Conservation (phyloP, 2,797 vertebrate species). For the Lepilemur septentrionalis region DNA sequence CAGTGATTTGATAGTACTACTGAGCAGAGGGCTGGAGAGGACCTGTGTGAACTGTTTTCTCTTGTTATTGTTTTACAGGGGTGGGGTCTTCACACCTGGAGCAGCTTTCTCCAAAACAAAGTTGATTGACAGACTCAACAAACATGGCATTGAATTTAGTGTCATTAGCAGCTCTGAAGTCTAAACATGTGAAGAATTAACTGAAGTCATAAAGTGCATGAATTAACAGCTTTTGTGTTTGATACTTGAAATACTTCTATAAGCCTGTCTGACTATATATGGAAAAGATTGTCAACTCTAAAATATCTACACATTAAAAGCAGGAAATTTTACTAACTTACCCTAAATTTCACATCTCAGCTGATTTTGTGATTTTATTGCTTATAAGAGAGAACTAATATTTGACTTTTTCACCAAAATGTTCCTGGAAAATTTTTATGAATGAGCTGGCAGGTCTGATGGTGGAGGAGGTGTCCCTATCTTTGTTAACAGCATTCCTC, state of each 20-base stretch:
- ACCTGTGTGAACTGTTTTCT: neutral
- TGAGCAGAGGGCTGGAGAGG: neutral
- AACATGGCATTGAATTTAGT: slow-evolving; percentile 93
- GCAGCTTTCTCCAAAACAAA: slow-evolving; percentile 94
- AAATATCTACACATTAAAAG: slow-evolving; percentile 67
- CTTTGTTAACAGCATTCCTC: neutral
- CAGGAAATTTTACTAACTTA: slow-evolving; percentile 58
- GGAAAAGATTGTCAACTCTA: slow-evolving; percentile 43
- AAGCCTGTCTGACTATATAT: slow-evolving; percentile 37
- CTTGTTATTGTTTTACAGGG: slow-evolving; percentile 84
- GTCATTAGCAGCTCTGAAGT: slow-evolving; percentile 89
- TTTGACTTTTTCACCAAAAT: slow-evolving; percentile 40
- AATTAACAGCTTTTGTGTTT: slow-evolving; percentile 71
- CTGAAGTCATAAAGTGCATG: neutral
- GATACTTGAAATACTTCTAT: slow-evolving; percentile 68
- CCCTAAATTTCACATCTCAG: slow-evolving; percentile 46
- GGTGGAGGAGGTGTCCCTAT: neutral
- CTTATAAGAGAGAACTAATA: slow-evolving; percentile 42
- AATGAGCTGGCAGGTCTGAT: neutral
- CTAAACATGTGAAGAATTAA: slow-evolving; percentile 76
- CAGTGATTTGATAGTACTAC: neutral
- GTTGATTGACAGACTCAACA: slow-evolving; percentile 93
- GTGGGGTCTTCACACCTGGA: slow-evolving; percentile 96
- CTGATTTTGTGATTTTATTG: slow-evolving; percentile 59
- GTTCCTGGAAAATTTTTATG: neutral